A percentile compares a stretch with the other conserved stretches of the same genome.
These are phyloP conservation scores for Limonius californicus DNA, from an alignment of 1,140 invertebrate genomes.

Conservation along the genomic window DNA sequence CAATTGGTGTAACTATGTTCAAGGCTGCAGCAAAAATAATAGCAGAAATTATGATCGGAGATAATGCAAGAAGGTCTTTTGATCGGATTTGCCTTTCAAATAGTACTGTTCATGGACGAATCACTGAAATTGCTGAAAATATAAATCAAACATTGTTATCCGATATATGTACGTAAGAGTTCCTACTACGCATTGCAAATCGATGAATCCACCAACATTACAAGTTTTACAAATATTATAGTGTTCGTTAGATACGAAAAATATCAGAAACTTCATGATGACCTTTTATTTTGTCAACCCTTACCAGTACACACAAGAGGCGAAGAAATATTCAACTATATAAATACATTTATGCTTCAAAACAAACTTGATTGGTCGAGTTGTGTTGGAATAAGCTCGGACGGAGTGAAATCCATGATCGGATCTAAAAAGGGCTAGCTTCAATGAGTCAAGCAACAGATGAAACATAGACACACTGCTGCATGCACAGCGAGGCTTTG, in stretches of 20 bases:
- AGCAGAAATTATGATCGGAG: background rate
- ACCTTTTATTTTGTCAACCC: conserved; percentile 19
- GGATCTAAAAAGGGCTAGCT: too few species aligned
- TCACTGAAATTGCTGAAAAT: too few species aligned
- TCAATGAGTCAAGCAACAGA: too few species aligned
- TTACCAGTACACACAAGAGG: conserved; percentile 12
- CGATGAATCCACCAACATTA: conserved; percentile 12
- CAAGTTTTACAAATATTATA: conserved; percentile 7
- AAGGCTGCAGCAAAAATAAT: background rate
- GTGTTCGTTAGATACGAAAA: conserved; percentile 14
- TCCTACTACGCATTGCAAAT: background rate
- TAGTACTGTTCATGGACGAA: too few species aligned
- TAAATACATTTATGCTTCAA: conserved; percentile 4
- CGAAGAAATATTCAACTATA: conserved; percentile 7
- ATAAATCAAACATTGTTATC: background rate
- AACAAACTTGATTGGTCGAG: conserved; percentile 26
- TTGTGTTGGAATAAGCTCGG: conserved; percentile 29
- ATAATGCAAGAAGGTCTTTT: background rate
- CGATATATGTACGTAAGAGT: background rate
- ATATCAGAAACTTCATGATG: conserved; percentile 7
- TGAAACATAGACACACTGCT: too few species aligned
- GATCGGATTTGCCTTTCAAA: too few species aligned
- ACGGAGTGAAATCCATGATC: too few species aligned
- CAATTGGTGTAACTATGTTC: too few species aligned
- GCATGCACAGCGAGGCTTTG: too few species aligned